Percentiles rank a stretch among this genome's conserved stretches.
Evolutionary conservation across 2,797 vertebrate genomes (phyloP).

Genomic region (Trachurus trachurus): DNA sequence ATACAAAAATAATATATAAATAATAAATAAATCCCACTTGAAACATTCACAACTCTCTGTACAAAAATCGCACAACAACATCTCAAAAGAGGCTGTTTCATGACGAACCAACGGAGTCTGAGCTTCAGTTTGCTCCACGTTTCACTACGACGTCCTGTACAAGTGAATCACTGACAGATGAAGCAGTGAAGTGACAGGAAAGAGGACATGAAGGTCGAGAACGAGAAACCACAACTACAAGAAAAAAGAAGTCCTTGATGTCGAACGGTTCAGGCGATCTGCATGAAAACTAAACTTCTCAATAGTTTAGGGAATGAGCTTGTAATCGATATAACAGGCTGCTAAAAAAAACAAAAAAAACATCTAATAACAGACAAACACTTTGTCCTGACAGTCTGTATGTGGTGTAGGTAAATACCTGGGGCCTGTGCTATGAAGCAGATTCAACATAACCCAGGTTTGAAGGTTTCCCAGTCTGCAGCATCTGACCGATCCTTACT

Average conservation of each 20-base stretch:
- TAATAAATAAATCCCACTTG: constrained; percentile 5
- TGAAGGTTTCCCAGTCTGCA: no score
- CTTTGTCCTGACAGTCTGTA: not conserved
- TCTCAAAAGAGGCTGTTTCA: not conserved
- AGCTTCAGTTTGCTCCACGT: not conserved
- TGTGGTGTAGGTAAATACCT: no score
- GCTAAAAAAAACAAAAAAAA: not conserved
- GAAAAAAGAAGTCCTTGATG: not conserved
- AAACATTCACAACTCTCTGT: not conserved
- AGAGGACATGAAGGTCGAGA: constrained; percentile 2
- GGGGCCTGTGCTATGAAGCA: no score
- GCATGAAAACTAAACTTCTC: not conserved
- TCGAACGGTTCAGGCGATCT: not conserved
- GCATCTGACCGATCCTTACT: no score
- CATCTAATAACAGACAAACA: not conserved
- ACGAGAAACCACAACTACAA: not conserved
- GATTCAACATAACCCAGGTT: no score
- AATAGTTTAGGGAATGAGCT: not conserved
- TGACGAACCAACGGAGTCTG: no score
- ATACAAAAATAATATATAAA: constrained; percentile 14
- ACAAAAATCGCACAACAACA: not conserved
- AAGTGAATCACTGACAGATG: not conserved
- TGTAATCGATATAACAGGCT: not conserved
- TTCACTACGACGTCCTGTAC: not conserved
- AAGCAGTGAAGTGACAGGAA: not conserved